Conservation (phyloP, 2,888 invertebrate genomes). For the Dermolepida albohirtum region DNA sequence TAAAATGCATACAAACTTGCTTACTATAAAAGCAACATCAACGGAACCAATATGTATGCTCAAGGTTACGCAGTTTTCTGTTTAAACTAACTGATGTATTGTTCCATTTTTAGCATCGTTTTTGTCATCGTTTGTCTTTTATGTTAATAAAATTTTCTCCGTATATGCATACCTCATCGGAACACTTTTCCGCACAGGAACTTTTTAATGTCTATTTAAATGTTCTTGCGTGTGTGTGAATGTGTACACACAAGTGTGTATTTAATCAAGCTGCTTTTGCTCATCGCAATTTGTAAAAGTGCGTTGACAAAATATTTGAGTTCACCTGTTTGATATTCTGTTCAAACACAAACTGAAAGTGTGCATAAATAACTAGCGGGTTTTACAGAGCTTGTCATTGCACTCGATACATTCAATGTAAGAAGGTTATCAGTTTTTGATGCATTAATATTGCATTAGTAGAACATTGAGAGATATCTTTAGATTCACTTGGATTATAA, state of each 20-base stretch:
- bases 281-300: conserved; percentile 15
- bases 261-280: not conserved
- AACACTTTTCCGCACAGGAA: conserved; percentile 16
- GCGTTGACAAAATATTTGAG: conserved; percentile 35
- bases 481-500: no score
- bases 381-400: conserved; percentile 13
- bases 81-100: not conserved
- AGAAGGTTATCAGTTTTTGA: conserved; percentile 10
- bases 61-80: conserved; percentile 4
- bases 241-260: not conserved
- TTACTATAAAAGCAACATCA: not conserved
- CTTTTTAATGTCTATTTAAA: conserved; percentile 21
- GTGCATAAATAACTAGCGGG: conserved; percentile 17
- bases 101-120: not conserved
- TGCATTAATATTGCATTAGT: conserved; percentile 15
- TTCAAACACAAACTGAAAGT: conserved; percentile 29
- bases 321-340: conserved; percentile 32
- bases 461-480: not conserved
- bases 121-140: not conserved
- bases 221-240: not conserved
- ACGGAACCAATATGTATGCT: not conserved
- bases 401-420: conserved; percentile 4
- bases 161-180: conserved; percentile 12
- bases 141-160: conserved; percentile 18
- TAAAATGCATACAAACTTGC: not conserved